A percentile compares a stretch with the other conserved stretches of the same genome.
Evolutionary conservation across 2,888 invertebrate species (phyloP).

Genomic region (Xestia rhomboidea): DNA sequence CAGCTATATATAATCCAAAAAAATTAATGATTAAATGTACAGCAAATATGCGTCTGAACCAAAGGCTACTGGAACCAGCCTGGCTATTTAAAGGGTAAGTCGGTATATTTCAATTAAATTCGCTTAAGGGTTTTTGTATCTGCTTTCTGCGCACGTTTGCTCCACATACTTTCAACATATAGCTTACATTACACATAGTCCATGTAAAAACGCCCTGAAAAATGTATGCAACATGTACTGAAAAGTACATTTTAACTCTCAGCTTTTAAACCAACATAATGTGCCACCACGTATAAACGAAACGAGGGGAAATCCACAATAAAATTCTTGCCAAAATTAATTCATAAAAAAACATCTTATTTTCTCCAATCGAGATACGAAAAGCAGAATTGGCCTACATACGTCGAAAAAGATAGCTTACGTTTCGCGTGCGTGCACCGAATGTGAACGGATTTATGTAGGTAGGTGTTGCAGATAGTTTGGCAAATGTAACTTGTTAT

Average conservation of each 20-base stretch:
- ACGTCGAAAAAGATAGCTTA: slow-evolving; percentile 57
- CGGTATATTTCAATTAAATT: slow-evolving; percentile 57
- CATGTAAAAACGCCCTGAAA: slow-evolving; percentile 4
- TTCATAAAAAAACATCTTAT: slow-evolving; percentile 54
- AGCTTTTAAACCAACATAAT: slow-evolving; percentile 37
- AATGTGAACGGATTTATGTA: slow-evolving; percentile 68
- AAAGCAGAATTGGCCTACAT: slow-evolving; percentile 61
- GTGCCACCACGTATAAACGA: slow-evolving; percentile 20
- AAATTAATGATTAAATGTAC: slow-evolving; percentile 3
- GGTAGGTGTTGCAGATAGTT: slow-evolving; percentile 64
- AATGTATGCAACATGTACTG: slow-evolving; percentile 21
- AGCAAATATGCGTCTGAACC: slow-evolving; percentile 16
- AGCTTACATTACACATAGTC: slow-evolving; percentile 28
- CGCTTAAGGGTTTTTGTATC: slow-evolving; percentile 37
- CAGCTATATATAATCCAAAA: background rate
- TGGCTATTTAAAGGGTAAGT: slow-evolving; percentile 30
- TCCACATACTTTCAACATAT: slow-evolving; percentile 27
- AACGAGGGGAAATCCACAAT: slow-evolving; percentile 8
- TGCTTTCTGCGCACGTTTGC: slow-evolving; percentile 44
- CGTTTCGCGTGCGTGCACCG: slow-evolving; percentile 59
- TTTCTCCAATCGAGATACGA: slow-evolving; percentile 34
- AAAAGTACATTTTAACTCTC: slow-evolving; percentile 9
- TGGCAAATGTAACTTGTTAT: slow-evolving; percentile 72
- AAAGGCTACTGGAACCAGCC: background rate
- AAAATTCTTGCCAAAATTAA: slow-evolving; percentile 39